A percentile compares a stretch with the other conserved stretches of the same genome.
Conservation (phyloP, 1,140 invertebrate genomes). For the Lerema accius region DNA sequence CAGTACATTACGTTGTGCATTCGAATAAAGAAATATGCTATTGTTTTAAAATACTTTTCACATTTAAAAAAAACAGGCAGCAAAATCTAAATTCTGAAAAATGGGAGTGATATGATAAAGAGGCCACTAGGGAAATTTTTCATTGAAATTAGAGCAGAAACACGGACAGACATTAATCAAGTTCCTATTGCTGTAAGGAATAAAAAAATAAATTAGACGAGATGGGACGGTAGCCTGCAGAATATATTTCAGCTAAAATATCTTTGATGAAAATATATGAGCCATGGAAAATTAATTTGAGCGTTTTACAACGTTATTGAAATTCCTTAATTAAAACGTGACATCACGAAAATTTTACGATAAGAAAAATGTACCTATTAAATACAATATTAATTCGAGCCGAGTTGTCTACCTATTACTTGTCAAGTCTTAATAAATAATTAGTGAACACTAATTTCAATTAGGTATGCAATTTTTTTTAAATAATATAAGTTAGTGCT, state of each 20-base stretch:
- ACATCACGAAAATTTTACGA: too few species aligned
- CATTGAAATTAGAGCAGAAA: constrained; percentile 67
- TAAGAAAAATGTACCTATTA: too few species aligned
- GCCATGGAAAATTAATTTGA: neutral
- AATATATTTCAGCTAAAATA: constrained; percentile 23
- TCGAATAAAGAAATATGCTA: too few species aligned
- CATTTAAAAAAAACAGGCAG: constrained; percentile 36
- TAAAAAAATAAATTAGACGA: constrained; percentile 56
- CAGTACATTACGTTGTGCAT: too few species aligned
- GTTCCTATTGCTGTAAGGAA: constrained; percentile 32
- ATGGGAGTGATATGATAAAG: constrained; percentile 45
- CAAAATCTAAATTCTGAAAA: constrained; percentile 51
- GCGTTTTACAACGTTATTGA: neutral
- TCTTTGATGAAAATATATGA: constrained; percentile 24
- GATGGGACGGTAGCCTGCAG: constrained; percentile 26
- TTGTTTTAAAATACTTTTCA: too few species aligned
- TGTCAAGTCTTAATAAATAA: too few species aligned
- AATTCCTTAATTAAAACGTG: neutral
- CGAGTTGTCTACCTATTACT: too few species aligned
- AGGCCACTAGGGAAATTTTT: constrained; percentile 72
- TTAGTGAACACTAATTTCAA: too few species aligned
- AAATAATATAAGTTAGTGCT: too few species aligned
- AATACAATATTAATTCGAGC: too few species aligned
- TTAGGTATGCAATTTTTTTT: too few species aligned
- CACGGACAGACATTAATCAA: constrained; percentile 64